Evolutionary conservation across 1,140 invertebrate species (phyloP).

Genomic region (Danaus plexippus): DNA sequence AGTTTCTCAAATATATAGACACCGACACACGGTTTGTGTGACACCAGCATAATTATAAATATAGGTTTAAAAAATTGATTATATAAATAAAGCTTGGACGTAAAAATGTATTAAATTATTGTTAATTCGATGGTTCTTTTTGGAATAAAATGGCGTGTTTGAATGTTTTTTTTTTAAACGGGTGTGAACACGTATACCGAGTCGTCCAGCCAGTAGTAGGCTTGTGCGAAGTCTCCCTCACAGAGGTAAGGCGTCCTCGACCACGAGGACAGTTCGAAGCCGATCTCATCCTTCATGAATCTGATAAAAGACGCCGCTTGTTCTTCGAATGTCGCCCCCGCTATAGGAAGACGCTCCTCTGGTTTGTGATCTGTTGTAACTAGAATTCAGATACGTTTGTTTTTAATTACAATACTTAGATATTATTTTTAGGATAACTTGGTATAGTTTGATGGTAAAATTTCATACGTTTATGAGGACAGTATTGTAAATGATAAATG

Average conservation of each 20-base stretch:
- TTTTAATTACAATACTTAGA: not conserved
- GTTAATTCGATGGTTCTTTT: too few species aligned
- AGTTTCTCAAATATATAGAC: too few species aligned
- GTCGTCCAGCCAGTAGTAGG: slow-evolving; percentile 93
- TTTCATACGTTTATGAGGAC: too few species aligned
- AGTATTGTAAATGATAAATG: too few species aligned
- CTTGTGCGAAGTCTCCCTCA: slow-evolving; percentile 92
- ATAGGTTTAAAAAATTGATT: too few species aligned
- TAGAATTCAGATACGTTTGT: slow-evolving; percentile 35
- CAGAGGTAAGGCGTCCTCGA: slow-evolving; percentile 92
- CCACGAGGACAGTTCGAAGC: slow-evolving; percentile 84
- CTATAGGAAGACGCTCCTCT: slow-evolving; percentile 78
- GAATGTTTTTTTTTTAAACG: not conserved
- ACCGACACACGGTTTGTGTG: too few species aligned
- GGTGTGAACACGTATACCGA: slow-evolving; percentile 82
- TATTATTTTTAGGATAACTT: not conserved
- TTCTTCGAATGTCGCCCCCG: slow-evolving; percentile 82
- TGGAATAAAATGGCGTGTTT: too few species aligned
- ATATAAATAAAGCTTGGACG: too few species aligned
- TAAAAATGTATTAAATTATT: too few species aligned
- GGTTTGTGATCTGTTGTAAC: slow-evolving; percentile 80
- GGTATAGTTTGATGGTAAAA: too few species aligned
- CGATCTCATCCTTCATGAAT: slow-evolving; percentile 79
- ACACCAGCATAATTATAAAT: too few species aligned
- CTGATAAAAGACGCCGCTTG: slow-evolving; percentile 81